Conservation (phyloP, 2,888 invertebrate species). For the Leucophora obtusa region DNA sequence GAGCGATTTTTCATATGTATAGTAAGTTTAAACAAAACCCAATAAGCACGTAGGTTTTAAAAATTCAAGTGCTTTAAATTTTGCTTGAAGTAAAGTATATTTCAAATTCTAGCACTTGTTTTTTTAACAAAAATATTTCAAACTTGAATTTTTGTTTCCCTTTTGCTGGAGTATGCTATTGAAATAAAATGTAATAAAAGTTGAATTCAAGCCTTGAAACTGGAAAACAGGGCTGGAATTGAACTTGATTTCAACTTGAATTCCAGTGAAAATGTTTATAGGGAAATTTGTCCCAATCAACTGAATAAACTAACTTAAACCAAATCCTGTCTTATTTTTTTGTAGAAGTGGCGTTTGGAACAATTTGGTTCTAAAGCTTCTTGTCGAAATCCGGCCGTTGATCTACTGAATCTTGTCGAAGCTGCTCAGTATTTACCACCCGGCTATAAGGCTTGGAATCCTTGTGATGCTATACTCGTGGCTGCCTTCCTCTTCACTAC, state of each 20-base stretch:
- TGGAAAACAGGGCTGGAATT: too few relatives aligned
- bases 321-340: neutral
- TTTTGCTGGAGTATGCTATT: too few relatives aligned
- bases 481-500: constrained; percentile 79
- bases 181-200: too few relatives aligned
- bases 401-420: constrained; percentile 80
- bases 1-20: constrained; percentile 72
- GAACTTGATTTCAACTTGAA: too few relatives aligned
- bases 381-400: constrained; percentile 74
- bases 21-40: constrained; percentile 68
- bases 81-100: too few relatives aligned
- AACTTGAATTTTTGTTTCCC: too few relatives aligned
- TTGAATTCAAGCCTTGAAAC: too few relatives aligned
- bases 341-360: constrained; percentile 80
- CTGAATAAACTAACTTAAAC: neutral
- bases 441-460: constrained; percentile 72
- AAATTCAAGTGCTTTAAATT: too few relatives aligned
- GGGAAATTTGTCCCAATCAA: neutral
- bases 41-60: too few relatives aligned
- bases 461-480: constrained; percentile 80
- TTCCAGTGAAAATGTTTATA: too few relatives aligned
- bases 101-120: too few relatives aligned
- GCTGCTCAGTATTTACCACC: constrained; percentile 70
- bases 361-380: constrained; percentile 77
- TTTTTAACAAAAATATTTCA: too few relatives aligned